Base-by-base conservation (phyloP, 2,888 invertebrate species). In the Hirtodrosophila confusa region DNA sequence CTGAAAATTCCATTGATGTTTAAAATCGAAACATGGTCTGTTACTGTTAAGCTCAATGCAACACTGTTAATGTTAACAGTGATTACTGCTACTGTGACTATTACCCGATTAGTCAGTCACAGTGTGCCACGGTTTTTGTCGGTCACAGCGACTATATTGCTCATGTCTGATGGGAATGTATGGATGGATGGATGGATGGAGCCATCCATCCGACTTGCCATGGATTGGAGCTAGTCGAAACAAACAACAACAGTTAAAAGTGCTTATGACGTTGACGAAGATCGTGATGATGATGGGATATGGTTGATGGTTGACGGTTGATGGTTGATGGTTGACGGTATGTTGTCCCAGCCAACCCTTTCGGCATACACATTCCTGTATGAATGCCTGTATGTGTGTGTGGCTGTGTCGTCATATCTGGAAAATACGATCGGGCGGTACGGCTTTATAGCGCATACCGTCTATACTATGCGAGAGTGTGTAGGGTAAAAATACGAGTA, bases 291-390 rank as follows among this genome's bases (percentile, higher is more conserved):
- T 60, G 64, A 23, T 39, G 27, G 24, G 17, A 17, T 17, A 17
- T 17, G 17, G 17, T 17, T 57, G 29, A 31, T 31, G 31, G 9
- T 17, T 55, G 70, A n/a, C 33, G 48, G 35, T 43, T 47, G 31
- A 31, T 4, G 45, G 9, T 50, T 66, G 49, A 29, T 17, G 33
- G 24, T 55, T 63, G 55, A 51, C 73, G 63, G 50, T 60, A 58
- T 72, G 48, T 60, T 72, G 73, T 69, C 74, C 74, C 72, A 73
- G 64, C 64, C 73, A 65, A 73, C 64, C 64, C 73, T 73, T 70
- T 64, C 37, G n/a, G 49, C 64, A 55, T 23, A 41, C 29, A 48
- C 10, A 37, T 31, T 12, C 47, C 37, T 35, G 8, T 29, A 9
- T 5, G 27, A 27, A 27, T 12, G 23, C 11, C 5, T 50, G 8